phyloP scores from a whole-genome alignment of 2,888 invertebrate genomes.

The Griposia aprilina region DNA sequence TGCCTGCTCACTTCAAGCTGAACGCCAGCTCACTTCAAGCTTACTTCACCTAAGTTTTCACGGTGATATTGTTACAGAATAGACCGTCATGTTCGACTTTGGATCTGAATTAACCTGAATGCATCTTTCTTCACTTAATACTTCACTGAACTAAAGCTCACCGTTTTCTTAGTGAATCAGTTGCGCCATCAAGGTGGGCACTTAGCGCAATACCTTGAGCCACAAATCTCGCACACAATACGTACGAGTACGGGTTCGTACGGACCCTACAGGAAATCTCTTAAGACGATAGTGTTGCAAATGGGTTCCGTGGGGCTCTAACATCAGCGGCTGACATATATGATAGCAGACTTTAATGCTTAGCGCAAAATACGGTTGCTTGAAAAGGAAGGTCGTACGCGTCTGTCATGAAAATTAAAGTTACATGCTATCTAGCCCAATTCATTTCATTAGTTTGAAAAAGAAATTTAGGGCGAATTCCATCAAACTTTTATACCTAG shows the following conservation, averaged over 20 bases:
- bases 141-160: slow-evolving; percentile 21
- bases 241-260: slow-evolving; percentile 47
- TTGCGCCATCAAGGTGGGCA: slow-evolving; percentile 65
- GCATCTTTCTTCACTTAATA: slow-evolving; percentile 23
- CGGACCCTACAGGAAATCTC: slow-evolving; percentile 62
- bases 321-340: slow-evolving; percentile 30
- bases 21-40: no score
- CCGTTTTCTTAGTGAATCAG: slow-evolving; percentile 53
- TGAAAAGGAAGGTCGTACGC: no score
- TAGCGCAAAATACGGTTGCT: no score
- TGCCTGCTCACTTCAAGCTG: no score
- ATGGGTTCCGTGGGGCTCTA: slow-evolving; percentile 65
- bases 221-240: slow-evolving; percentile 72
- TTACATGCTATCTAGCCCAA: no score
- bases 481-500: no score
- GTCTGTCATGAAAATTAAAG: no score
- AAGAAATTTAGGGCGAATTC: no score
- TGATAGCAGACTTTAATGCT: no score
- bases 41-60: no score
- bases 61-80: no score
- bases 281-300: slow-evolving; percentile 75
- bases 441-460: no score
- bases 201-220: slow-evolving; percentile 70
- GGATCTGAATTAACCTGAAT: background rate
- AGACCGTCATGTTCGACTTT: background rate